Conservation (phyloP, 2,113 vertebrate genomes). For the Nanorana parkeri region DNA sequence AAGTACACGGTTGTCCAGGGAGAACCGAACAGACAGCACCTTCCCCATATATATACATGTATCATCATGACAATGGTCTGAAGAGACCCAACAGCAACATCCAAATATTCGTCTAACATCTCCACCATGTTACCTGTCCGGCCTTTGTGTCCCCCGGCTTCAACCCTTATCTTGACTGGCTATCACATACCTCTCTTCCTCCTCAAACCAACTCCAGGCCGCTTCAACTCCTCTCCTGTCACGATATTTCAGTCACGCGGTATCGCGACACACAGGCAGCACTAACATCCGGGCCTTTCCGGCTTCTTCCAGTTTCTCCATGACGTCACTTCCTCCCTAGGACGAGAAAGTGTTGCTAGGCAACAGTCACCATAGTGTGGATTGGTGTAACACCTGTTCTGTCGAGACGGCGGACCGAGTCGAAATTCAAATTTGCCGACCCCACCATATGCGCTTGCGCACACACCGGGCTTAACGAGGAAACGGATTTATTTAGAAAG, state of each 20-base stretch:
- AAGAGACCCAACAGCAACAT: not conserved
- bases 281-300: constrained; percentile 34
- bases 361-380: not conserved
- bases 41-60: too few species aligned
- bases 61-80: too few species aligned
- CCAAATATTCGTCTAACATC: not conserved
- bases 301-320: constrained; percentile 18
- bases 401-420: too few species aligned
- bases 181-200: constrained; percentile 4
- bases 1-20: too few species aligned
- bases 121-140: not conserved
- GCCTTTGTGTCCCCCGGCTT: not conserved
- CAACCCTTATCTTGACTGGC: not conserved
- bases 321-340: constrained; percentile 39
- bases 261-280: constrained; percentile 19
- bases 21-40: too few species aligned
- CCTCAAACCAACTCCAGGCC: not conserved
- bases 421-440: too few species aligned
- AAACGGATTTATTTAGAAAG: too few species aligned
- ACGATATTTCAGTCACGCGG: constrained; percentile 10
- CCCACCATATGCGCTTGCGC: too few species aligned
- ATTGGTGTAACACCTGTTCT: too few species aligned
- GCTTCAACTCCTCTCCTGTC: not conserved
- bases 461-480: too few species aligned
- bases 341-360: not conserved